Conservation (phyloP, 2,113 vertebrate genomes). For the Eulemur rufifrons region DNA sequence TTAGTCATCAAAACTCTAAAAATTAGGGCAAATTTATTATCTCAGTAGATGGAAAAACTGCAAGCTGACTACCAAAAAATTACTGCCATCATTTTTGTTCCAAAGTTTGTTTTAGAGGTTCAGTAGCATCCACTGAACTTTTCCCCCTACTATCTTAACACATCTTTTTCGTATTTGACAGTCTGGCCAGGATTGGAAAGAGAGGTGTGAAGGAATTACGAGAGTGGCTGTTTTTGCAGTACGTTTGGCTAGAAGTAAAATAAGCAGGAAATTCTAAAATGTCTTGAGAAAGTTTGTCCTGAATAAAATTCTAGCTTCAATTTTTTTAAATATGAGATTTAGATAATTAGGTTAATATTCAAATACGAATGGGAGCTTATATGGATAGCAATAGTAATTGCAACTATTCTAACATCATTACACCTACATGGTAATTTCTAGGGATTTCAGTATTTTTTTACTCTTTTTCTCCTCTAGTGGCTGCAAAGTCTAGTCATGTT, state of each 20-base stretch:
- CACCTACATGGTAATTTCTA: not conserved
- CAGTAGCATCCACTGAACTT: constrained; percentile 59
- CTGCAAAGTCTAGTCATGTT: not conserved
- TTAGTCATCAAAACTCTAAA: constrained; percentile 14
- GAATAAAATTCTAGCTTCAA: constrained; percentile 32
- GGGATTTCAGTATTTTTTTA: not conserved
- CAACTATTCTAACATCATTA: not conserved
- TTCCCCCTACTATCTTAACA: constrained; percentile 63
- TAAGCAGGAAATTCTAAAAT: constrained; percentile 70
- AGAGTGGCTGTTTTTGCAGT: constrained; percentile 60
- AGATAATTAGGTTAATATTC: constrained; percentile 32
- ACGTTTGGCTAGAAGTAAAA: constrained; percentile 58
- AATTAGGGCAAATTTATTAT: not conserved
- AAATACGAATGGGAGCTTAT: not conserved
- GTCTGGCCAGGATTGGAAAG: constrained; percentile 68
- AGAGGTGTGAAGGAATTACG: constrained; percentile 70
- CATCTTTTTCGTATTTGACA: constrained; percentile 57
- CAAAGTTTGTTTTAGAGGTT: constrained; percentile 56
- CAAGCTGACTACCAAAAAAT: not conserved
- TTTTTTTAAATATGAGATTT: not conserved
- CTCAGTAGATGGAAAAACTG: not conserved
- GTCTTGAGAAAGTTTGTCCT: constrained; percentile 70
- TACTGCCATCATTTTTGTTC: constrained; percentile 19
- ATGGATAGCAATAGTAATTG: not conserved
- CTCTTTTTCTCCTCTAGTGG: not conserved